phyloP scores from a whole-genome alignment of 2,113 vertebrate species.

The Mobula birostris region DNA sequence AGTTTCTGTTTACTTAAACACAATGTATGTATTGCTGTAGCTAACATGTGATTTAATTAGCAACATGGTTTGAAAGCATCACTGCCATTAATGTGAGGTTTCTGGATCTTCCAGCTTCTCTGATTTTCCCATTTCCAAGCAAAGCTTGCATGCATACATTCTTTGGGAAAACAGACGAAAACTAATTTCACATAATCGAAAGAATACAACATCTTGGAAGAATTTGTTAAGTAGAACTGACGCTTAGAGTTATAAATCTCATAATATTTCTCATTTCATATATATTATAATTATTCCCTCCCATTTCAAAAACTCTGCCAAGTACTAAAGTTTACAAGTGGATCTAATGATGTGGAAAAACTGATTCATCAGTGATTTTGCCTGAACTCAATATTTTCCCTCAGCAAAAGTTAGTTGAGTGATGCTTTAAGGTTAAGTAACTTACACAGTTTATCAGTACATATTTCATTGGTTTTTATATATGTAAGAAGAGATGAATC shows the following conservation, averaged over 20 bases:
- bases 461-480: neutral
- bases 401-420: constrained; percentile 2
- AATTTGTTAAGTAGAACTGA: neutral
- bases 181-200: constrained; percentile 6
- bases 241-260: neutral
- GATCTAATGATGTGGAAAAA: neutral
- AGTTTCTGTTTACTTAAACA: neutral
- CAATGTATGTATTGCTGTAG: neutral
- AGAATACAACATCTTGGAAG: neutral
- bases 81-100: neutral
- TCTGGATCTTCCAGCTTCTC: neutral
- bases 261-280: neutral
- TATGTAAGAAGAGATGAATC: constrained; percentile 1
- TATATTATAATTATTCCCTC: neutral
- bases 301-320: neutral
- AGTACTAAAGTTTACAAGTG: neutral
- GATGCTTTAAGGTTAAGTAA: neutral
- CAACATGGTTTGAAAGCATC: neutral
- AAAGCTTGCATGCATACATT: too few relatives aligned
- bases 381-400: neutral
- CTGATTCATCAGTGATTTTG: neutral
- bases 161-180: neutral
- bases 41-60: neutral
- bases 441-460: neutral
- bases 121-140: neutral